phyloP scores from a whole-genome alignment of 2,888 invertebrate genomes.

The Sinelater perroti region DNA sequence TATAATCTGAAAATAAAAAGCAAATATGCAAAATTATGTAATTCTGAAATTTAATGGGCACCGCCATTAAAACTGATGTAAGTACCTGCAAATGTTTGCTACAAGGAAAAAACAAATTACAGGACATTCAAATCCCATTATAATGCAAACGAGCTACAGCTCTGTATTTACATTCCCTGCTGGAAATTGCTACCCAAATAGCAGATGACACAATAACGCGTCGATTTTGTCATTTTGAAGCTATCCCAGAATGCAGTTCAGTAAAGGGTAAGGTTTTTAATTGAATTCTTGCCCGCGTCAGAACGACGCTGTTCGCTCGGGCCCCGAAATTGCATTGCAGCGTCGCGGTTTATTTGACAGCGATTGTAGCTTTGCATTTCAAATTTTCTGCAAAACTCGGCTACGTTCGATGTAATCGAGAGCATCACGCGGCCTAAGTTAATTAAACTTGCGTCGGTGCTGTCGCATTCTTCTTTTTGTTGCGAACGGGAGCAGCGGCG shows the following conservation, averaged over 20 bases:
- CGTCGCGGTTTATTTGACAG: not conserved
- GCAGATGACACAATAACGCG: not conserved
- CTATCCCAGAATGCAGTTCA: not conserved
- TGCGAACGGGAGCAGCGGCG: too few species aligned
- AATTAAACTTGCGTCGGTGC: too few species aligned
- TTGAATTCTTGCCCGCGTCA: constrained; percentile 11
- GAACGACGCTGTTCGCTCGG: not conserved
- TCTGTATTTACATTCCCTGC: too few species aligned
- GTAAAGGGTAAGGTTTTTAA: not conserved
- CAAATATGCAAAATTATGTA: too few species aligned
- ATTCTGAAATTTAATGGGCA: too few species aligned
- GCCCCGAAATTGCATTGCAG: constrained; percentile 1
- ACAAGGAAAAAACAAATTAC: not conserved
- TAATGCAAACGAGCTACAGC: not conserved
- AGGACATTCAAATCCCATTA: not conserved
- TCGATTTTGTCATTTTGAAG: not conserved
- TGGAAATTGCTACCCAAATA: not conserved
- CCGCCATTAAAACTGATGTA: too few species aligned
- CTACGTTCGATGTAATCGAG: not conserved
- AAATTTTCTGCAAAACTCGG: too few species aligned
- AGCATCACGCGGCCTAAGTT: too few species aligned
- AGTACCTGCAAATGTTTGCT: too few species aligned
- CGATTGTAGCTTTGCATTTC: constrained; percentile 1
- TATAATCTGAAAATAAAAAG: too few species aligned
- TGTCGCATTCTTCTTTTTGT: too few species aligned